A percentile compares a stretch with the other conserved stretches of the same genome.
Conservation (phyloP, 2,888 invertebrate genomes). For the Drosophila tripunctata region DNA sequence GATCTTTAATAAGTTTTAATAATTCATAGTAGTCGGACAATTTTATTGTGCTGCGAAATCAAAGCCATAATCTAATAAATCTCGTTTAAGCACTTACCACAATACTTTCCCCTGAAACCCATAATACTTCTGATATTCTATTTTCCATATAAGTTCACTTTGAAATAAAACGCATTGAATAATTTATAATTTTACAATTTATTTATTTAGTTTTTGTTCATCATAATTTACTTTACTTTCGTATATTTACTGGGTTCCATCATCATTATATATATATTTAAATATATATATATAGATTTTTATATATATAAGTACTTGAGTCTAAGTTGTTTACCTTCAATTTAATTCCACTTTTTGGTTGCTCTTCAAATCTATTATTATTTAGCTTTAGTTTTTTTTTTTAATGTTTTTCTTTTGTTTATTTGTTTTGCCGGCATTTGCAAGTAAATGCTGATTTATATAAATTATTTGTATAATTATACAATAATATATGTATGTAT, state of each 20-base stretch:
- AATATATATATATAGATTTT: constrained; percentile 30
- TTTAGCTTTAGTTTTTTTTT: constrained; percentile 23
- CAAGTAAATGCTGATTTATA: constrained; percentile 60
- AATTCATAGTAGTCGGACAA: no score
- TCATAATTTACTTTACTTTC: constrained; percentile 56
- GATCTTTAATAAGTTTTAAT: no score
- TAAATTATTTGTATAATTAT: constrained; percentile 53
- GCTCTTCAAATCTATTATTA: constrained; percentile 29
- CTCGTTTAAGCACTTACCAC: no score
- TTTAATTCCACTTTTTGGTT: constrained; percentile 63
- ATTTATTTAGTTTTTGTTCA: constrained; percentile 62
- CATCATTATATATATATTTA: constrained; percentile 41
- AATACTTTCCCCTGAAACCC: not conserved
- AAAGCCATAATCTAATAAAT: no score
- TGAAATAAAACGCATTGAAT: not conserved
- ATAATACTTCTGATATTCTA: not conserved
- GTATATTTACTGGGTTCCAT: constrained; percentile 50
- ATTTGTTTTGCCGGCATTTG: constrained; percentile 51
- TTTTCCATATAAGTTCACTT: not conserved
- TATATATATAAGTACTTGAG: constrained; percentile 68
- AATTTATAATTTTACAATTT: constrained; percentile 57
- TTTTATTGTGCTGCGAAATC: no score
- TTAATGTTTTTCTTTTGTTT: constrained; percentile 16
- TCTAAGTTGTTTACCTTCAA: constrained; percentile 67
- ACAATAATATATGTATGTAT: constrained; percentile 50